Evolutionary conservation across 2,797 vertebrate species (phyloP).

Genomic region (Acipenser ruthenus): DNA sequence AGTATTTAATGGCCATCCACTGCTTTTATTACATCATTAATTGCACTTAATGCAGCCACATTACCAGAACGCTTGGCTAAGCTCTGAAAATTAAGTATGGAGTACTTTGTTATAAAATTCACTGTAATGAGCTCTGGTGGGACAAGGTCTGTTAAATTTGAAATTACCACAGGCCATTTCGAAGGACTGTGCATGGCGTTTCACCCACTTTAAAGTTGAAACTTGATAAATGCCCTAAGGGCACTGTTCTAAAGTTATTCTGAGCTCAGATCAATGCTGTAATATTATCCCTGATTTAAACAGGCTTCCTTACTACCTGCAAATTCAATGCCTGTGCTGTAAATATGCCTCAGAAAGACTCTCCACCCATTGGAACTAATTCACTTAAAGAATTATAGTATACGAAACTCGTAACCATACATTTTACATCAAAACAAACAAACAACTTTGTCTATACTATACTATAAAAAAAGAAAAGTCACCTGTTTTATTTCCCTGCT

Average conservation of each 20-base stretch:
- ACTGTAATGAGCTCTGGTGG: conserved; percentile 86
- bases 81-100: conserved; percentile 77
- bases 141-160: conserved; percentile 80
- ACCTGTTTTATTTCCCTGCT: no score
- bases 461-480: no score
- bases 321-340: conserved; percentile 23
- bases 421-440: no score
- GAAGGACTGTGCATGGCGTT: conserved; percentile 62
- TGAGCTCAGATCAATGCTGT: conserved; percentile 32
- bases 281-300: conserved; percentile 42
- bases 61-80: conserved; percentile 68
- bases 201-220: conserved; percentile 67
- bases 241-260: conserved; percentile 38
- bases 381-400: no score
- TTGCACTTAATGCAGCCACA: conserved; percentile 76
- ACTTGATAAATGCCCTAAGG: conserved; percentile 57
- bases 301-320: conserved; percentile 26
- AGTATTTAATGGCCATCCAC: conserved; percentile 64
- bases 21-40: conserved; percentile 82
- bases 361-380: no score
- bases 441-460: no score
- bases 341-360: not conserved
- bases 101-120: conserved; percentile 82
- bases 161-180: conserved; percentile 78
- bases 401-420: no score